These are phyloP conservation scores for Metridium senile DNA, from an alignment of 92 coral and sea anemone species.

Conservation along the genomic window DNA sequence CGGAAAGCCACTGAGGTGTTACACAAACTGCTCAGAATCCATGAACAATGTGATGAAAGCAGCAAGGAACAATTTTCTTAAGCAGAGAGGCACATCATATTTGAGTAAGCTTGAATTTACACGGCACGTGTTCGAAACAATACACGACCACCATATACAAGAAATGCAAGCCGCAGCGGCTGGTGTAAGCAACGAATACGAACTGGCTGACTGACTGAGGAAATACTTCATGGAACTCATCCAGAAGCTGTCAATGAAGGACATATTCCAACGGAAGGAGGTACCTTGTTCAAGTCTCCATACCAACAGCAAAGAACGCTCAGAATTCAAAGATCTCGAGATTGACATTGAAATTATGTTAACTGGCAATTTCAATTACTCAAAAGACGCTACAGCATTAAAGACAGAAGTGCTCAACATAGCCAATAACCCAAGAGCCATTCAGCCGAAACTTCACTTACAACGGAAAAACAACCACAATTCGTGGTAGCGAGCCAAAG, in stretches of 20 bases:
- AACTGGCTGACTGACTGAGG: constrained; percentile 39
- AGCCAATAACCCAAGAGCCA: constrained; percentile 35
- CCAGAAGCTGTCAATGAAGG: constrained; percentile 39
- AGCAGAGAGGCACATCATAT: background rate
- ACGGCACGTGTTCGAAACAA: constrained; percentile 56
- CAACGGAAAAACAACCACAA: constrained; percentile 4
- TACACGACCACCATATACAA: constrained; percentile 45
- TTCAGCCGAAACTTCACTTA: constrained; percentile 24
- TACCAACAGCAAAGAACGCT: background rate
- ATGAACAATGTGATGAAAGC: constrained; percentile 41
- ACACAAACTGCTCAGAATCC: constrained; percentile 33
- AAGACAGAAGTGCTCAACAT: constrained; percentile 27
- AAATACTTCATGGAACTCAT: constrained; percentile 28
- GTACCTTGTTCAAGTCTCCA: constrained; percentile 20
- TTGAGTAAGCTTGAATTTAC: constrained; percentile 39
- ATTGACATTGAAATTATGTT: constrained; percentile 27
- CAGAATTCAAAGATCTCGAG: constrained; percentile 34
- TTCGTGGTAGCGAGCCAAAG: constrained; percentile 49
- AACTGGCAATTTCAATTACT: constrained; percentile 18
- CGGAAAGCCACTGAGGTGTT: constrained; percentile 25
- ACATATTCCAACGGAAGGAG: constrained; percentile 37
- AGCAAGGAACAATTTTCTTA: constrained; percentile 20
- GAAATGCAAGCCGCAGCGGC: constrained; percentile 52
- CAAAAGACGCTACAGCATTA: constrained; percentile 21
- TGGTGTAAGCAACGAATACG: constrained; percentile 60